Evolutionary conservation across 2,888 invertebrate genomes (phyloP), one percentile per base, ranked within the genome.

Genomic region (Blastobasis lacticolella): DNA sequence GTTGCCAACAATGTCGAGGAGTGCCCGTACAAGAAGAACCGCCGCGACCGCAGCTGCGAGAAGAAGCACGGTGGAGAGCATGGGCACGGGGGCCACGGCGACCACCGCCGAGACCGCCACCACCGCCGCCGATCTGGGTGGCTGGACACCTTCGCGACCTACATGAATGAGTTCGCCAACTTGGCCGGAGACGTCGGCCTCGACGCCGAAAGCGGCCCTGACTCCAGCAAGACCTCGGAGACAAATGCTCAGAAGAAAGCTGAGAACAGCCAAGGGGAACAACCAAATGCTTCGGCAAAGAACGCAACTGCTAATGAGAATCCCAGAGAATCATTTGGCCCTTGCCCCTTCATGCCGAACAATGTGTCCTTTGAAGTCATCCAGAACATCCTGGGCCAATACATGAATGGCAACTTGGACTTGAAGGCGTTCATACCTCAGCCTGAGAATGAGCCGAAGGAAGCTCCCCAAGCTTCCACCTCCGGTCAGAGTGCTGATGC

Each of bases 111-210:
- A 4, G 71, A 69, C 0, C 63, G 74, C 42, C 67, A 65, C 38
- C 65, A 66, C 43, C 73, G 71, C 41, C 70, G 75, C 45, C 50
- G 70, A 41, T 45, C 51, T 51, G 80, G 85, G 57, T 90, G 90
- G 90, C 64, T 90, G 5, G 85, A 90, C 1, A 80, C 80, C 38
- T 81, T 90, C 52, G 66, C 81, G 5, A 78, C 76, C 6, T 89
- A 89, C 60, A 77, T 90, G 71, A 89, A 90, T 55, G 89, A 90
- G 60, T 90, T 89, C 70, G 81, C 88, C 6, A 87, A 89, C 60
- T 71, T 90, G 0, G 85, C 89, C 1, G 88, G 85, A 2, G 85
- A 88, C 55, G 63, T 79, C 8, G 74, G 74, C 54, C 55, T 64
- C 49, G 53, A 70, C 50, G 45, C 53, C 5, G 62, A 69, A 5